Conservation (phyloP, 2,888 invertebrate genomes). For the Cephus rjabovi region DNA sequence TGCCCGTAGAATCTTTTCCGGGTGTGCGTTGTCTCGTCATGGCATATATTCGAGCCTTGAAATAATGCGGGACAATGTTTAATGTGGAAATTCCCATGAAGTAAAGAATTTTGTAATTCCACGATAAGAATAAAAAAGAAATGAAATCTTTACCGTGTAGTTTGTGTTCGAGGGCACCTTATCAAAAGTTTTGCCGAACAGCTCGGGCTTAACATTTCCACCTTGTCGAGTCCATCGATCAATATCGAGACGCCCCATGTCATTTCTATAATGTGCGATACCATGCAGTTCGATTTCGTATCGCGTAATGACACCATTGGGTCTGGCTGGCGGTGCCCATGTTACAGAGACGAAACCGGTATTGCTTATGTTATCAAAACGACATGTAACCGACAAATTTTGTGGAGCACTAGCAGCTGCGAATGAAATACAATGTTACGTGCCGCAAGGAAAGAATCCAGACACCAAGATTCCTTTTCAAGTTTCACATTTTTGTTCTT, state of each 20-base stretch:
- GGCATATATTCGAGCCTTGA: slow-evolving; percentile 72
- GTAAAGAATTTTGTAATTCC: background rate
- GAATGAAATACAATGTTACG: slow-evolving; percentile 25
- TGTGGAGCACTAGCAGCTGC: slow-evolving; percentile 78
- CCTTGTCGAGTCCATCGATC: slow-evolving; percentile 40
- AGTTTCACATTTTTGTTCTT: background rate
- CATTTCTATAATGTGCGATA: slow-evolving; percentile 64
- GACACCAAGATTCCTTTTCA: background rate
- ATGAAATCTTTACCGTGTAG: slow-evolving; percentile 74
- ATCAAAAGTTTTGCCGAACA: slow-evolving; percentile 67
- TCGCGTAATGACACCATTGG: slow-evolving; percentile 83
- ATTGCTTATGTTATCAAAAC: slow-evolving; percentile 72
- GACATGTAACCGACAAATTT: slow-evolving; percentile 76
- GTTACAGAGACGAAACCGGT: slow-evolving; percentile 75
- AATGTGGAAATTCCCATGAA: background rate
- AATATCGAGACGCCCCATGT: slow-evolving; percentile 21
- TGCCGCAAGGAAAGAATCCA: background rate
- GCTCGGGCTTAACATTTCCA: background rate
- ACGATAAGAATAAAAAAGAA: slow-evolving; percentile 5
- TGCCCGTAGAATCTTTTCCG: slow-evolving; percentile 74
- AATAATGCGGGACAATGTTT: background rate
- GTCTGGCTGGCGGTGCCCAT: slow-evolving; percentile 80
- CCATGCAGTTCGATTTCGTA: slow-evolving; percentile 76
- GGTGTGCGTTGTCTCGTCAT: slow-evolving; percentile 81
- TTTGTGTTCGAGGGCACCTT: slow-evolving; percentile 85